Percentiles rank a stretch among this genome's conserved stretches.
Evolutionary conservation across 1,140 invertebrate genomes (phyloP).

Genomic region (Drosophila prosaltans): DNA sequence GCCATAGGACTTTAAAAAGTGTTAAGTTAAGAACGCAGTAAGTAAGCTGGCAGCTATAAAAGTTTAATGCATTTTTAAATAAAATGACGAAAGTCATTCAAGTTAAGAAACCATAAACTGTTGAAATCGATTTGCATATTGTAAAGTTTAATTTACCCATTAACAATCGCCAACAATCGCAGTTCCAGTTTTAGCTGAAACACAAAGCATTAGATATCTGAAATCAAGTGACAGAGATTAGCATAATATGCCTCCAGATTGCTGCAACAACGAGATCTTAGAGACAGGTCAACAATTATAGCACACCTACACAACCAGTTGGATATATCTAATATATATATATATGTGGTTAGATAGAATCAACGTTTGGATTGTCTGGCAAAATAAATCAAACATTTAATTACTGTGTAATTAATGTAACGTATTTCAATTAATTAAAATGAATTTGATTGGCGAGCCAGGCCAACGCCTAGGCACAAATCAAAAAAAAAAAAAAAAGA

Average conservation of each 20-base stretch:
- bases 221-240: constrained; percentile 54
- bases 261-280: constrained; percentile 24
- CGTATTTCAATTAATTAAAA: constrained; percentile 80
- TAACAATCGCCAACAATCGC: constrained; percentile 21
- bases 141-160: constrained; percentile 38
- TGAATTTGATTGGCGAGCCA: constrained; percentile 59
- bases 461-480: constrained; percentile 38
- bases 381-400: constrained; percentile 74
- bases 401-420: constrained; percentile 72
- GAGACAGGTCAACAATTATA: constrained; percentile 48
- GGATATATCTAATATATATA: background rate
- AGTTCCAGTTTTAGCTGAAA: constrained; percentile 1
- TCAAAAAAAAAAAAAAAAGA: constrained; percentile 26
- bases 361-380: constrained; percentile 13
- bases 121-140: constrained; percentile 41
- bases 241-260: constrained; percentile 49
- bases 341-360: background rate
- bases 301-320: constrained; percentile 43
- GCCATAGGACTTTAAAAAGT: background rate
- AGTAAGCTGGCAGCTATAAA: constrained; percentile 10
- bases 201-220: constrained; percentile 23
- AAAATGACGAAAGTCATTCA: constrained; percentile 44
- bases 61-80: constrained; percentile 25
- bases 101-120: constrained; percentile 41
- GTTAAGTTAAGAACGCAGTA: constrained; percentile 20